Evolutionary conservation across 2,888 invertebrate genomes (phyloP).

Genomic region (Netelia inedita): DNA sequence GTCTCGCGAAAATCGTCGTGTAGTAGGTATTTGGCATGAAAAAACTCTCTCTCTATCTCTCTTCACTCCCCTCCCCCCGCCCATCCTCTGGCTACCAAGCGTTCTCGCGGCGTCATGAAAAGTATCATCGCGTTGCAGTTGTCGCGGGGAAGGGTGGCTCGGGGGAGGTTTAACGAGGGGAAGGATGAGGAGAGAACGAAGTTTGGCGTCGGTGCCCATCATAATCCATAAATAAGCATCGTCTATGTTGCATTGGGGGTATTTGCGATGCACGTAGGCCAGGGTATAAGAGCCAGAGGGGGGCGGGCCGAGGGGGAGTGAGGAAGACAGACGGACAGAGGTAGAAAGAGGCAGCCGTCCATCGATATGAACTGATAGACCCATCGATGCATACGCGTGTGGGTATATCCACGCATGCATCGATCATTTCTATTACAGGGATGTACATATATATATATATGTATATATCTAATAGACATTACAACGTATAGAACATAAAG

Average conservation of each 20-base stretch:
- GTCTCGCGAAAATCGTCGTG: conserved; percentile 27
- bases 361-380: conserved; percentile 15
- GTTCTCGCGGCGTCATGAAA: conserved; percentile 51
- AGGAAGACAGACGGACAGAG: not conserved
- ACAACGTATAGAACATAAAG: conserved; percentile 1
- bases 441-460: conserved; percentile 3
- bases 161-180: conserved; percentile 3
- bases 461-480: not conserved
- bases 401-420: too few species aligned
- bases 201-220: conserved; percentile 72
- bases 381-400: not conserved
- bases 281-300: conserved; percentile 53
- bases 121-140: conserved; percentile 60
- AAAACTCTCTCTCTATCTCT: not conserved
- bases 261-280: conserved; percentile 67
- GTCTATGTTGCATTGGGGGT: conserved; percentile 67
- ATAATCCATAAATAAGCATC: conserved; percentile 81
- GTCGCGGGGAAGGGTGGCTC: conserved; percentile 5
- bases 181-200: conserved; percentile 50
- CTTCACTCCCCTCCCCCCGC: too few species aligned
- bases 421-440: not conserved
- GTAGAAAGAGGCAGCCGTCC: not conserved
- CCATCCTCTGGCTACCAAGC: not conserved
- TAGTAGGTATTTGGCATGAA: conserved; percentile 62
- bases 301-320: not conserved